Evolutionary conservation across 2,888 invertebrate genomes (phyloP).

Genomic region (Ctena decussata): DNA sequence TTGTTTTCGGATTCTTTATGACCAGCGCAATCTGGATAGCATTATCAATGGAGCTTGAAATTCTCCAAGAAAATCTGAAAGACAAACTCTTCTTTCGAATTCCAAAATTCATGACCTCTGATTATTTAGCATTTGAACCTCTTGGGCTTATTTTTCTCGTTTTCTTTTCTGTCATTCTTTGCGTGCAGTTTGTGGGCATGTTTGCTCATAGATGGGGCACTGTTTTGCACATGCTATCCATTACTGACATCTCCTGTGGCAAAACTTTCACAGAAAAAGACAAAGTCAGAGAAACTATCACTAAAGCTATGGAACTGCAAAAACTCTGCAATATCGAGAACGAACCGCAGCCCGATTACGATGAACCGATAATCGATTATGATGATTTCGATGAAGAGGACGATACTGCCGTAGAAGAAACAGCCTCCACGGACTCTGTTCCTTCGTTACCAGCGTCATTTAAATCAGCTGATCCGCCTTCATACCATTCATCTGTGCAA

Average conservation of each 20-base stretch:
- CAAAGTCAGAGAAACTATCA: slow-evolving; percentile 75
- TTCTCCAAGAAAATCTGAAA: slow-evolving; percentile 90
- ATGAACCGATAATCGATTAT: slow-evolving; percentile 75
- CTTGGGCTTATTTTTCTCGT: slow-evolving; percentile 97
- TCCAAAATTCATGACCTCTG: slow-evolving; percentile 64
- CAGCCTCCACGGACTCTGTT: slow-evolving; percentile 54
- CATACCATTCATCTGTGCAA: slow-evolving; percentile 66
- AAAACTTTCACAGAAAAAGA: slow-evolving; percentile 74
- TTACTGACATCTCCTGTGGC: slow-evolving; percentile 92
- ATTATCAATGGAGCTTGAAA: slow-evolving; percentile 98
- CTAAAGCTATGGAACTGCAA: slow-evolving; percentile 75
- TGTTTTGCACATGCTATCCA: slow-evolving; percentile 97
- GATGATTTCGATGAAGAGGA: slow-evolving; percentile 66
- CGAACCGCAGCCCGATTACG: slow-evolving; percentile 78
- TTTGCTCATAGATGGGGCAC: slow-evolving; percentile 99
- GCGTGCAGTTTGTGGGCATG: slow-evolving; percentile 99
- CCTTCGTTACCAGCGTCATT: slow-evolving; percentile 47
- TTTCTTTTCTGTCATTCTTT: slow-evolving; percentile 98
- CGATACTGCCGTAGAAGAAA: slow-evolving; percentile 40
- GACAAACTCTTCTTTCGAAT: slow-evolving; percentile 86
- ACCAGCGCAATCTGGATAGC: slow-evolving; percentile 99
- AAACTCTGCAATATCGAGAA: slow-evolving; percentile 78
- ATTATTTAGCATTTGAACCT: slow-evolving; percentile 80
- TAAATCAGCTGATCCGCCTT: slow-evolving; percentile 61
- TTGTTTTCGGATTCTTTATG: slow-evolving; percentile 90